phyloP scores from a whole-genome alignment of 1,140 invertebrate genomes.

The Plodia interpunctella region DNA sequence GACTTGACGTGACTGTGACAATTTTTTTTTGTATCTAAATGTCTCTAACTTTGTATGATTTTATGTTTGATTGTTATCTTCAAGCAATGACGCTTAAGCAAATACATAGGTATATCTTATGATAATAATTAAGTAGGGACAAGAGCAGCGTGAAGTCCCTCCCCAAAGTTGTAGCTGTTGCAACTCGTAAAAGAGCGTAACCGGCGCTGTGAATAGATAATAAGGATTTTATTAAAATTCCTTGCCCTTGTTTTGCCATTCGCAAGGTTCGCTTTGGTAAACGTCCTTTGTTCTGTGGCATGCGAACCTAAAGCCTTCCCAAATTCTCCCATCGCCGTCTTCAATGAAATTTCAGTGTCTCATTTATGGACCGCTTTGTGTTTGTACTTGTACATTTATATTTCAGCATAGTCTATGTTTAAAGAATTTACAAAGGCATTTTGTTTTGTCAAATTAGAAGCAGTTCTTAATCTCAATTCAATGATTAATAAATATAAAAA shows the following conservation, averaged over 20 bases:
- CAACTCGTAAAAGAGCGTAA: slow-evolving; percentile 62
- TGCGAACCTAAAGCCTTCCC: slow-evolving; percentile 34
- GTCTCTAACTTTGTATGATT: too few species aligned
- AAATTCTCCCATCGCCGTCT: slow-evolving; percentile 28
- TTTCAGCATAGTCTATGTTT: neutral
- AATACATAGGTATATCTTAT: slow-evolving; percentile 23
- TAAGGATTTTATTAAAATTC: slow-evolving; percentile 71
- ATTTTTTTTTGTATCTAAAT: too few species aligned
- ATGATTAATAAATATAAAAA: too few species aligned
- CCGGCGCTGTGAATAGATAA: slow-evolving; percentile 66
- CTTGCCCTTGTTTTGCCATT: slow-evolving; percentile 58
- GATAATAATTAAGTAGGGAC: slow-evolving; percentile 50
- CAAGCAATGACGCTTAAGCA: too few species aligned
- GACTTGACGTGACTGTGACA: too few species aligned
- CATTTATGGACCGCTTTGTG: slow-evolving; percentile 30
- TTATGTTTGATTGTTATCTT: too few species aligned
- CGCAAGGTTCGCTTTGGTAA: slow-evolving; percentile 30
- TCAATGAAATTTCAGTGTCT: slow-evolving; percentile 40
- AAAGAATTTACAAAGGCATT: neutral
- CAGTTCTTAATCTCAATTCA: too few species aligned
- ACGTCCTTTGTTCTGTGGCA: slow-evolving; percentile 44
- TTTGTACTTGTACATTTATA: slow-evolving; percentile 25
- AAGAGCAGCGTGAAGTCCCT: slow-evolving; percentile 31
- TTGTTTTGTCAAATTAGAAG: too few species aligned
- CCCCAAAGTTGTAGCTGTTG: slow-evolving; percentile 37